These are phyloP conservation scores for Sycon ciliatum DNA, from an alignment of 37 sponge, comb jelly and placozoan genomes.

Conservation along the genomic window DNA sequence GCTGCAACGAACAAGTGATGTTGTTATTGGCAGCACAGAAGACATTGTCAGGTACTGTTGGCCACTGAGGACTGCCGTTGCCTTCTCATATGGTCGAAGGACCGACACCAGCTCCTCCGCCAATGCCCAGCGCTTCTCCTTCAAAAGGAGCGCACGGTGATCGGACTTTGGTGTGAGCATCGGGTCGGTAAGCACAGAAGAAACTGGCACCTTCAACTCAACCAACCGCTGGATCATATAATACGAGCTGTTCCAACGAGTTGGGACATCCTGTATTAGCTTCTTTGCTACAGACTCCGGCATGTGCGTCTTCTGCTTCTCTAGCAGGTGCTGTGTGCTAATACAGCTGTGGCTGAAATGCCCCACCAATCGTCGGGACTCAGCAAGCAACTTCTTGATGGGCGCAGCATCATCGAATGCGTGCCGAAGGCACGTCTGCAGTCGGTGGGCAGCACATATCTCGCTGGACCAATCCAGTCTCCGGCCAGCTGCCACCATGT, in stretches of 20 bases:
- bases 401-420: not conserved
- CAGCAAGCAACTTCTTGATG: slow-evolving; percentile 2
- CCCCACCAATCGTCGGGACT: not conserved
- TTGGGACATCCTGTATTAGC: slow-evolving; percentile 8
- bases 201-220: no score
- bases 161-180: slow-evolving; percentile 5
- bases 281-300: no score
- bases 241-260: no score
- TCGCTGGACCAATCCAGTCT: not conserved
- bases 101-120: not conserved
- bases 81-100: no score
- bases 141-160: not conserved
- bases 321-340: no score
- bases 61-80: slow-evolving; percentile 3
- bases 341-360: not conserved
- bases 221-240: no score
- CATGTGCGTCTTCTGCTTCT: no score
- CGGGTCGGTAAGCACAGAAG: no score
- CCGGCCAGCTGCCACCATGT: not conserved
- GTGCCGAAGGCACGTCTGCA: slow-evolving; percentile 1
- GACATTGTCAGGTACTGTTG: not conserved
- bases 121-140: not conserved
- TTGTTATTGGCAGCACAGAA: no score
- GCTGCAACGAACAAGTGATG: no score
- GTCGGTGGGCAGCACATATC: not conserved